Base-by-base conservation (phyloP, 1,140 invertebrate species). In the Daktulosphaira vitifoliae region DNA sequence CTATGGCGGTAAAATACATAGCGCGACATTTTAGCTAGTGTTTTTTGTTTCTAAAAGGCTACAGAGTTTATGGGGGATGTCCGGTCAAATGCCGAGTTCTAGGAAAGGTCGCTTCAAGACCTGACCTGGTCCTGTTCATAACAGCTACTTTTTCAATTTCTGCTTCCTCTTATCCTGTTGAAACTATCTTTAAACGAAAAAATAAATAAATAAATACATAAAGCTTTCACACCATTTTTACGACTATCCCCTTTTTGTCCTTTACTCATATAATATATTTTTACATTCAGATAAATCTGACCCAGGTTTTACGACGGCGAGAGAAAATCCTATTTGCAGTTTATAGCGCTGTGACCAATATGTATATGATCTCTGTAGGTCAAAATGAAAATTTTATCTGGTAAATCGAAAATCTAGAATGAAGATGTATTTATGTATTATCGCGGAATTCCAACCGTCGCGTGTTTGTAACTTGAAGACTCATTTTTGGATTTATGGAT, bases 181-280 rank as follows among this genome's bases (percentile, higher is more conserved):
- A 48, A 48, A 46, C 56, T 16, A 48, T 48, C 25, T 62, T 48
- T 33, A 62, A 62, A n/a, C n/a, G n/a, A 59, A 46, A 48, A 33
- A 59, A 54, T 54, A 62, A 62, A 62, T 62, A 62, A 62, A 62
- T 62, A 62, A 62, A 62, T 48, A 46, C 42, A 39, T 48, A 62
- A 62, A 62, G 56, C 42, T 48, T 62, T 62, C 56, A 25, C 56
- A 37, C 42, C 56, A 62, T 62, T 62, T 62, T 62, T 62, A 62
- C 56, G 56, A 62, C 56, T 62, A 62, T 62, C 46, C 42, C 18
- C 44, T 48, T 62, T 16, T 44, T 44, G 39, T 44, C 44, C 44
- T 48, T 37, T 62, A 22, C 42, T 62, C 38, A 44, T 62, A n/a
- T 56, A 37, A 56, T 56, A 56, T 62, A 62, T 62, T 62, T 62